Conservation (phyloP, 2,797 vertebrate genomes). For the Carduelis carduelis region DNA sequence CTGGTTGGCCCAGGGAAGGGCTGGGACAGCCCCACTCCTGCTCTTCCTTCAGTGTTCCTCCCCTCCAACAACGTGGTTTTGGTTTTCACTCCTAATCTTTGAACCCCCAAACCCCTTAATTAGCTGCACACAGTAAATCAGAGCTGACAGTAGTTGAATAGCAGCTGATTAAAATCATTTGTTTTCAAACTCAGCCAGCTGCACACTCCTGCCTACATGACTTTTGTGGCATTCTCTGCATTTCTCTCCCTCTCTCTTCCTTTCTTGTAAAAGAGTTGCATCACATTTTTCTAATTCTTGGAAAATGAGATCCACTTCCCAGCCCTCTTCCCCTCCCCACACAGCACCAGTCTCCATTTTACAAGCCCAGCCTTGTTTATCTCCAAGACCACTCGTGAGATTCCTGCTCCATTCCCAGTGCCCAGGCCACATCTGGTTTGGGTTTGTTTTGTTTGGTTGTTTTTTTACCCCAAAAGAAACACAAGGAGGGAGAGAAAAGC, state of each 20-base stretch:
- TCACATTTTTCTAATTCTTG: constrained; percentile 60
- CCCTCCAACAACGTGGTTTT: not conserved
- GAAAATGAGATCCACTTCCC: constrained; percentile 35
- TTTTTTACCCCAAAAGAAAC: not conserved
- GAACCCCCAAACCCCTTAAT: constrained; percentile 66
- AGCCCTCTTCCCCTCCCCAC: not conserved
- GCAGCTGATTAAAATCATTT: constrained; percentile 80
- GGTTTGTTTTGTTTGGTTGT: constrained; percentile 11
- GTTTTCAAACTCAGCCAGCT: constrained; percentile 72
- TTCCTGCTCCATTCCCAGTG: not conserved
- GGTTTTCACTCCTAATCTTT: constrained; percentile 54
- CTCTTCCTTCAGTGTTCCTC: not conserved
- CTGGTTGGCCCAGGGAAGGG: not conserved
- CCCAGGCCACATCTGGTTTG: constrained; percentile 31
- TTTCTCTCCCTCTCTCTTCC: constrained; percentile 55
- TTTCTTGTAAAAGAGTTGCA: constrained; percentile 49
- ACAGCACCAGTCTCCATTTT: not conserved
- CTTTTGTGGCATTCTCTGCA: constrained; percentile 39
- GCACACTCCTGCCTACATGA: constrained; percentile 67
- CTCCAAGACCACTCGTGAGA: not conserved
- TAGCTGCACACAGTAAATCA: constrained; percentile 78
- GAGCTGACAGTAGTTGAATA: constrained; percentile 70
- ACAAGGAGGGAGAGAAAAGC: not conserved
- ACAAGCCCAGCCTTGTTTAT: constrained; percentile 27
- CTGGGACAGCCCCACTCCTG: not conserved